Evolutionary conservation across 2,888 invertebrate genomes (phyloP), one percentile per base, ranked within the genome.

Genomic region (Synergus laeviventris): DNA sequence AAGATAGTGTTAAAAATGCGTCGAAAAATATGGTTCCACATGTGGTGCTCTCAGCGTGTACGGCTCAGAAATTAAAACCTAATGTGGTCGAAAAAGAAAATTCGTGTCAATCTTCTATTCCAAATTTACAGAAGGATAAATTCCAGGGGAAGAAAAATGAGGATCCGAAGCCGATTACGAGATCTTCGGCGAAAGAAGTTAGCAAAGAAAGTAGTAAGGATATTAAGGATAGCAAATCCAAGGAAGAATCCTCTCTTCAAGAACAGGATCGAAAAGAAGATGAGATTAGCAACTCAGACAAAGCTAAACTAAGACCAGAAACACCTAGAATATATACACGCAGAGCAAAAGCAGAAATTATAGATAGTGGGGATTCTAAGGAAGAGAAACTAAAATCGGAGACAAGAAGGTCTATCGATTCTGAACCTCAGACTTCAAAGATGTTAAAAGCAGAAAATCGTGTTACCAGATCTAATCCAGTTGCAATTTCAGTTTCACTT

Each of bases 41-140:
- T 14, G 74, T 59, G 14, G 36, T 74, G 38, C 18, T 60, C 4
- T 60, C 56, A 2, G 59, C 74, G 9, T 60, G 74, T 11, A 42
- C 59, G 42, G 45, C 42, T 24, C 38, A 24, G 31, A 74, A 60
- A 61, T 60, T 60, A 73, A 61, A 76, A 74, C 5, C 74, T 61
- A 54, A 24, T 74, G 11, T 66, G 1, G n/a, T 14, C 16, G 75
- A 77, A 9, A 76, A 78, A 21, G 21, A 70, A 14, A 24, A 24
- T 24, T 31, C 45, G 24, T 42, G 42, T 2, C 36, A 75, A 36
- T 16, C 76, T 0, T 74, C 70, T 1, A 38, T 76, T 38, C 75
- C 76, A 24, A 59, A 2, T 59, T 59, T 59, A 14, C 59, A 24
- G 14, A 59, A 59, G 8, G 54, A 45, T 16, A 56, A 76, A 14